phyloP scores from a whole-genome alignment of 2,797 vertebrate genomes.

The Schizothorax lantsangensis region DNA sequence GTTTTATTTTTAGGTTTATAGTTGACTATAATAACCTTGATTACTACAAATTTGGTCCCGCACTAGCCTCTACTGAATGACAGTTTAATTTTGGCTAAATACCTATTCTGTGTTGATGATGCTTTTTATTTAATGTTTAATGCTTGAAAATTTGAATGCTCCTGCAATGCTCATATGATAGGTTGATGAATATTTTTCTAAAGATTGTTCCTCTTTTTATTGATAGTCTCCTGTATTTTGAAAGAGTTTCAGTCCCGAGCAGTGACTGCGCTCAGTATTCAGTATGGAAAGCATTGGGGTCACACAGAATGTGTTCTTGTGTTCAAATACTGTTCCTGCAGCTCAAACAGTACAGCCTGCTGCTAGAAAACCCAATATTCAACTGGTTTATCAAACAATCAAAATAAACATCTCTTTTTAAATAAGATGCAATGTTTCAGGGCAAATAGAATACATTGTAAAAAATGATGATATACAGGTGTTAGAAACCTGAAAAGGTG shows the following conservation, averaged over 20 bases:
- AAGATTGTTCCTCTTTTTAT: background rate
- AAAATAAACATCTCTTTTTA: background rate
- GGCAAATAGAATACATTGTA: background rate
- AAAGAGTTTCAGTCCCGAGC: background rate
- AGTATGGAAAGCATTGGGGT: background rate
- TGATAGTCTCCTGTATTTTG: background rate
- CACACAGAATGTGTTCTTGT: background rate
- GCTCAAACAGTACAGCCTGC: background rate
- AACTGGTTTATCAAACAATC: background rate
- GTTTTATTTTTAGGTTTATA: background rate
- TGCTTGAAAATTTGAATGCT: background rate
- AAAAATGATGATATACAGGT: background rate
- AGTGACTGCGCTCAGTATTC: background rate
- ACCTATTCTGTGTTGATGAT: background rate
- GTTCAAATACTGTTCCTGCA: background rate
- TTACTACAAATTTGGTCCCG: background rate
- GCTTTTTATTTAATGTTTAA: background rate
- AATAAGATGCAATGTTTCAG: background rate
- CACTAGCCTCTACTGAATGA: no score
- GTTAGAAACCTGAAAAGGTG: slow-evolving; percentile 12
- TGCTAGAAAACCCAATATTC: background rate
- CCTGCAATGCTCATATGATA: background rate
- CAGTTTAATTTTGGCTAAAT: background rate
- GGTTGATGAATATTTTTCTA: background rate
- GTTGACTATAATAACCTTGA: background rate